Base-by-base conservation (phyloP, 92 coral and sea anemone species). In the Blastomussa wellsi region DNA sequence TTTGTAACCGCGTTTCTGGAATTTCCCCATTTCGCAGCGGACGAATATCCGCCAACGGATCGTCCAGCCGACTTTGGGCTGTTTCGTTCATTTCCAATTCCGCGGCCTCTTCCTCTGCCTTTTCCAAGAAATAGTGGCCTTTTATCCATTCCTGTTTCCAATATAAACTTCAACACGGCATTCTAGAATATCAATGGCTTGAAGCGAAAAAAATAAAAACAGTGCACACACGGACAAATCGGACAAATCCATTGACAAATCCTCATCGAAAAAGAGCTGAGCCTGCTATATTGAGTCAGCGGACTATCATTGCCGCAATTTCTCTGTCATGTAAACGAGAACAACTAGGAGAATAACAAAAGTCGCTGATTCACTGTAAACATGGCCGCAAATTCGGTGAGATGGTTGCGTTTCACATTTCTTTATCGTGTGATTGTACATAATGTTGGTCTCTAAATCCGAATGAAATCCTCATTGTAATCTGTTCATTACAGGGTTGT, bases 31-130 rank as follows among this genome's bases (percentile, higher is more conserved):
- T 69, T 80, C 59, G 38, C 64, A 79, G 42, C 55, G 31, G 67
- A 68, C 3, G 22, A 17, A 69, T 48, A n/a, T 12, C 68, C 24
- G 14, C 29, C 60, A 10, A 0, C 39, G 2, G 41, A 19, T 31
- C 68, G 73, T 20, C 62, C 68, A 29, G 72, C 49, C 78, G 66
- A 39, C 35, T 86, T 82, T 24, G 75, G 12, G 57, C 33, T 48
- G 37, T 60, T 85, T 67, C 62, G 80, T 5, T 57, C 79, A 55
- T 36, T 68, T 26, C 86, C 88, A 6, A 29, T 68, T 26, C 86
- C 88, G 3, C 90, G 92, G 42, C 97, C 99, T 88, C 99, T 90
- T 0, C 98, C 99, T 14, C 99, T 90, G n/a, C 99, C 99, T 74
- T 86, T 86, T 13, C 99, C 99, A 62, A 96, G 95, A 84, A 86